phyloP scores from a whole-genome alignment of 64 coral and sea anemone genomes.

The Orbicella faveolata region DNA sequence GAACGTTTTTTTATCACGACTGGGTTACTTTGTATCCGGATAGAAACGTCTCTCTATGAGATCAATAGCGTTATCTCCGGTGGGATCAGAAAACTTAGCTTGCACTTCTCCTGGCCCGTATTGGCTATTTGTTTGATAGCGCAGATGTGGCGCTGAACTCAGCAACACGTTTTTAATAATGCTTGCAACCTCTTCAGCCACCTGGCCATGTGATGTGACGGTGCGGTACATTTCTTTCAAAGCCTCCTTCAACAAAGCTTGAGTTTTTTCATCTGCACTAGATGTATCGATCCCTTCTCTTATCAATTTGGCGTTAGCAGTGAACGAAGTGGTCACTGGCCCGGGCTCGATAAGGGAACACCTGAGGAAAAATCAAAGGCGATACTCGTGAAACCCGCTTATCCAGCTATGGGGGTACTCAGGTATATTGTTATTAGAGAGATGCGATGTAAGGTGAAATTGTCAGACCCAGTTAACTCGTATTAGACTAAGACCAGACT shows the following conservation, averaged over 20 bases:
- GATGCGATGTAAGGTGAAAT: too few species aligned
- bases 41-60: constrained; percentile 4
- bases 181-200: constrained; percentile 61
- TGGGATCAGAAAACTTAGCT: constrained; percentile 57
- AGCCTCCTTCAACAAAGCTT: constrained; percentile 43
- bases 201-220: constrained; percentile 29
- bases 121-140: constrained; percentile 61
- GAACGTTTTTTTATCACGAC: not conserved
- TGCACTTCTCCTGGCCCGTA: constrained; percentile 50
- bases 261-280: constrained; percentile 56
- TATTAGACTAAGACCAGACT: too few species aligned
- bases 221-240: constrained; percentile 38
- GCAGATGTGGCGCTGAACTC: constrained; percentile 34
- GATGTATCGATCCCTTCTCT: constrained; percentile 64
- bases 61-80: constrained; percentile 41
- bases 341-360: constrained; percentile 67
- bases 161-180: constrained; percentile 57
- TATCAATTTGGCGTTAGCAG: constrained; percentile 3
- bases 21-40: not conserved
- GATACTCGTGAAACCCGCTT: not conserved
- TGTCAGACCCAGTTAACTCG: too few species aligned
- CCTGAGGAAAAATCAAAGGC: constrained; percentile 6
- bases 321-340: constrained; percentile 51
- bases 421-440: too few species aligned
- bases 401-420: too few species aligned